These are phyloP conservation scores for Sarcophilus harrisii DNA, from an alignment of 2,797 vertebrate species.

Conservation along the genomic window DNA sequence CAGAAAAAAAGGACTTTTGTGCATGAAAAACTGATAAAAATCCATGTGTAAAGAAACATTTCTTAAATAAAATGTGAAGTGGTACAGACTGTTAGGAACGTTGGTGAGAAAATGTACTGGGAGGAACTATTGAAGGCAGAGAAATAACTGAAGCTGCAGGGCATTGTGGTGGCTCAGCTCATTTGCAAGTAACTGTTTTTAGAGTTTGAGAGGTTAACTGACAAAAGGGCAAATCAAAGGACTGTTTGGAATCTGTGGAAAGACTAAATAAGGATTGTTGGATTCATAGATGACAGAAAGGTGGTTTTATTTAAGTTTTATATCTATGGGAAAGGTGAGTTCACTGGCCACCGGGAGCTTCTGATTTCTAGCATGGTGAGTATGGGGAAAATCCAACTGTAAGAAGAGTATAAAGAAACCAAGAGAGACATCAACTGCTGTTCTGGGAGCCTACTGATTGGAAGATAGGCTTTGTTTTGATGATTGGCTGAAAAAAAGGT, in stretches of 20 bases:
- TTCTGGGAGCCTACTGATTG: background rate
- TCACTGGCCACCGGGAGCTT: background rate
- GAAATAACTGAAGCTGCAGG: background rate
- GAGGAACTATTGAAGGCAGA: background rate
- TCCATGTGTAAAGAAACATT: background rate
- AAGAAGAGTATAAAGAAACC: background rate
- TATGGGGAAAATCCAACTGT: background rate
- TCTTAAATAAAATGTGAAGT: background rate
- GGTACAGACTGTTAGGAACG: background rate
- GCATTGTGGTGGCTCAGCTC: background rate
- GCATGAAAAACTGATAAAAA: constrained; percentile 8
- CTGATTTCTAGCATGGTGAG: background rate
- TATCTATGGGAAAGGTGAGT: background rate
- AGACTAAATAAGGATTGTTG: background rate
- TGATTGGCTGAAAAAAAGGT: background rate
- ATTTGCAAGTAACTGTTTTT: background rate
- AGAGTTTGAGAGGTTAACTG: background rate
- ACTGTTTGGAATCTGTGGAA: background rate
- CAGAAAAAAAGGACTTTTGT: background rate
- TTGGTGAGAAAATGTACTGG: background rate
- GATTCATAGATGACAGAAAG: background rate
- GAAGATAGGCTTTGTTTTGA: background rate
- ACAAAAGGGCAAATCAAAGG: background rate
- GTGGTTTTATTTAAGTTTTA: background rate
- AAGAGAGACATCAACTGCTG: background rate